Conservation (phyloP, 2,888 invertebrate genomes). For the Gastracanthus pulcherrimus region DNA sequence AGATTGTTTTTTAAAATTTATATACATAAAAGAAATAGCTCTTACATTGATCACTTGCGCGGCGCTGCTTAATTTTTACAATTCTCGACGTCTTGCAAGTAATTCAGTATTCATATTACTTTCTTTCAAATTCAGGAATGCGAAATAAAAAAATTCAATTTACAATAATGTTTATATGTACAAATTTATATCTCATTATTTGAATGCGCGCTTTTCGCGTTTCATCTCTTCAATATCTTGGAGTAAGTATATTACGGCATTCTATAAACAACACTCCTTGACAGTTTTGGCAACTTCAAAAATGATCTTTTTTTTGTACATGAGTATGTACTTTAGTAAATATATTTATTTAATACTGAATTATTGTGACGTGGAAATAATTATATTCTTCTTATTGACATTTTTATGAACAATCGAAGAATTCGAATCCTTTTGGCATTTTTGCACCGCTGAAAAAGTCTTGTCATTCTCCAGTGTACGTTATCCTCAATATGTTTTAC, state of each 20-base stretch:
- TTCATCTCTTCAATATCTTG: background rate
- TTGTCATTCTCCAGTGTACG: background rate
- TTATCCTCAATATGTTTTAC: too few species aligned
- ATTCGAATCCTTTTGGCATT: background rate
- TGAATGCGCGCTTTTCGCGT: background rate
- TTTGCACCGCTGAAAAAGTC: conserved; percentile 16
- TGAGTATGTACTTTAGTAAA: background rate
- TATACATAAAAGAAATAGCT: conserved; percentile 18
- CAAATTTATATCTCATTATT: background rate
- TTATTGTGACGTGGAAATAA: conserved; percentile 24
- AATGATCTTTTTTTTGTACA: background rate
- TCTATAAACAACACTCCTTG: too few species aligned
- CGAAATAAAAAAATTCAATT: background rate
- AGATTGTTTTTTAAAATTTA: conserved; percentile 10
- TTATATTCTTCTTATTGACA: background rate
- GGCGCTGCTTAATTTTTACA: conserved; percentile 8
- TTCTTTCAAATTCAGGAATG: background rate
- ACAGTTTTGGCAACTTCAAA: background rate
- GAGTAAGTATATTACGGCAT: too few species aligned
- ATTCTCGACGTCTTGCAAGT: background rate
- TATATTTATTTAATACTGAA: conserved; percentile 23
- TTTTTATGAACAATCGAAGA: background rate
- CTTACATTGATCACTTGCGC: conserved; percentile 25
- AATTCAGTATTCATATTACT: background rate
- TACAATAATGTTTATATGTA: background rate